These are phyloP conservation scores for Anas platyrhynchos DNA, from an alignment of 2,113 vertebrate species.

Conservation along the genomic window DNA sequence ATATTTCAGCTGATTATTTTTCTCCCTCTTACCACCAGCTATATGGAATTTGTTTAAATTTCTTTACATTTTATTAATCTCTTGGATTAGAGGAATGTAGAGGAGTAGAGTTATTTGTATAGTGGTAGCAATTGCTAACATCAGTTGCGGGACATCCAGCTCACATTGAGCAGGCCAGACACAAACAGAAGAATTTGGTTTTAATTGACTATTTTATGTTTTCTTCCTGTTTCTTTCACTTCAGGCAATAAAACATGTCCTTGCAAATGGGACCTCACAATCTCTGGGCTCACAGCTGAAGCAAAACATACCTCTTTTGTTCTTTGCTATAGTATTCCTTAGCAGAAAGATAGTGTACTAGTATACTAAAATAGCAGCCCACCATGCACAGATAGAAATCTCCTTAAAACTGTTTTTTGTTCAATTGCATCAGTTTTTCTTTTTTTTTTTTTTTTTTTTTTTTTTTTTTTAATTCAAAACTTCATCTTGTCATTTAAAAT, in stretches of 20 bases:
- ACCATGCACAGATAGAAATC: neutral
- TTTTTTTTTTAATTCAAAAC: neutral
- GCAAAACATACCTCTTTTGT: neutral
- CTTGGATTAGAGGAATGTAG: neutral
- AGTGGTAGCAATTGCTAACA: neutral
- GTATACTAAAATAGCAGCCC: neutral
- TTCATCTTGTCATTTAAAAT: neutral
- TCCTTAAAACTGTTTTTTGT: neutral
- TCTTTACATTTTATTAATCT: neutral
- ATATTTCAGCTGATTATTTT: neutral
- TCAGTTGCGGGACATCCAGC: neutral
- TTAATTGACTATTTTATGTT: constrained; percentile 15
- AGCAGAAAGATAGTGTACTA: neutral
- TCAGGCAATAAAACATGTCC: neutral
- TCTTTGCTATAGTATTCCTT: neutral
- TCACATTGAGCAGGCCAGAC: neutral
- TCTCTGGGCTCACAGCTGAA: neutral
- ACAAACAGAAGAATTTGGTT: constrained; percentile 8
- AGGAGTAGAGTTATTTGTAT: neutral
- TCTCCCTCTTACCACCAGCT: neutral
- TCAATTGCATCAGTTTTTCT: neutral
- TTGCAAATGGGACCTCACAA: neutral
- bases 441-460: too few species aligned
- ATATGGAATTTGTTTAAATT: neutral
- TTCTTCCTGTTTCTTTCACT: constrained; percentile 22